Evolutionary conservation across 2,797 vertebrate genomes (phyloP), one percentile per base, ranked within the genome.

Genomic region (Brotula barbata): DNA sequence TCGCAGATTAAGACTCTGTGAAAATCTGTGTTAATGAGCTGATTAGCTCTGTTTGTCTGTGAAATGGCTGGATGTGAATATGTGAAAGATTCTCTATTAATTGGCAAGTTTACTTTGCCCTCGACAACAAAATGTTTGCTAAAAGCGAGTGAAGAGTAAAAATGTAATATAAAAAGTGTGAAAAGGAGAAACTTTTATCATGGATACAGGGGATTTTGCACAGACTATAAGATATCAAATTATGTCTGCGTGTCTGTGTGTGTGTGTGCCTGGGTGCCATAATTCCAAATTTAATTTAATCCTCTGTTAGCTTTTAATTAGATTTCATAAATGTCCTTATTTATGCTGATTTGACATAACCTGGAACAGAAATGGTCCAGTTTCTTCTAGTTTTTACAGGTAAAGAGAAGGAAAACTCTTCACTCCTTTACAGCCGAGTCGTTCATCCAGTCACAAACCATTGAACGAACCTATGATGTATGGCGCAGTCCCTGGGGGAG

Each of bases 391-490:
- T 10, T 39, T 59, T 52, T 36, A n/a, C 11, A 15, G 16, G 6
- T 8, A 55, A 17, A 60, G 48, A 22, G 10, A 20, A 20, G 33
- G 5, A 12, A 44, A 44, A 54, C 12, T 51, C 13, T 6, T 19
- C 47, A 42, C 39, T 28, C 34, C 1, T 56, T 52, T 70, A 39
- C 42, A 56, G 31, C 46, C 79, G 56, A 36, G 21, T 16, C 48
- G 53, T 43, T 75, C 53, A 63, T 60, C 22, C 31, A 49, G 62
- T 65, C 61, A 50, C 70, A 74, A 60, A 48, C 75, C 70, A 76
- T 21, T 80, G 59, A 83, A 64, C 62, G 78, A 61, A 65, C 55
- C 43, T 34, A 39, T 81, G 74, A 81, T 83, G 52, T 76, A 68
- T 69, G 28, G 64, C 9, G 12, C 50, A 61, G 48, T 67, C 59